Percentiles rank a stretch among this genome's conserved stretches.
phyloP scores from a whole-genome alignment of 2,888 invertebrate species.

The Parasteatoda lunata region DNA sequence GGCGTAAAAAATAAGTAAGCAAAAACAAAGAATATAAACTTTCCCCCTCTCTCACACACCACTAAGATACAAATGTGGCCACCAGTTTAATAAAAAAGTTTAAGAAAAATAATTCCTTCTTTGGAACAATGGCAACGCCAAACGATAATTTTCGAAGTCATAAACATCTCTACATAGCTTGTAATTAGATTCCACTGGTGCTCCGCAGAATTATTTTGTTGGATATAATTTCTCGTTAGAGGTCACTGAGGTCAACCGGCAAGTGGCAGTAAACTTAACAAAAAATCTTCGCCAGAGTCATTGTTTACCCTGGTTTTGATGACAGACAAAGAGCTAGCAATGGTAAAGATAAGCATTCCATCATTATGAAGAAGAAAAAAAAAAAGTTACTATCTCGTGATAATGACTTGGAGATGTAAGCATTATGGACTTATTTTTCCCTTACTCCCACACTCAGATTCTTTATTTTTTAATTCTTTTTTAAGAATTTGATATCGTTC shows the following conservation, averaged over 20 bases:
- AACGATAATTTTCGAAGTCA: slow-evolving; percentile 37
- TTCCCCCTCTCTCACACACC: slow-evolving; percentile 3
- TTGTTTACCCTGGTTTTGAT: slow-evolving; percentile 59
- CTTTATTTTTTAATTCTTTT: slow-evolving; percentile 22
- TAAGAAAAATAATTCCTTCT: slow-evolving; percentile 10
- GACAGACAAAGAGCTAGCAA: slow-evolving; percentile 65
- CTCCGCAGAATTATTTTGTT: slow-evolving; percentile 33
- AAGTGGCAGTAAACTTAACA: slow-evolving; percentile 48
- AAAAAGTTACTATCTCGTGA: slow-evolving; percentile 54
- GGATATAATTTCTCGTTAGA: slow-evolving; percentile 47
- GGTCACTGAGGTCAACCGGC: slow-evolving; percentile 48
- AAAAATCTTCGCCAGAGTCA: slow-evolving; percentile 37
- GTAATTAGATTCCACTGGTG: slow-evolving; percentile 55
- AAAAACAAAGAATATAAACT: slow-evolving; percentile 9
- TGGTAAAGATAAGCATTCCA: slow-evolving; percentile 40
- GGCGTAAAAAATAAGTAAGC: neutral
- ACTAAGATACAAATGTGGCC: slow-evolving; percentile 21
- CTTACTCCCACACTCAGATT: slow-evolving; percentile 40
- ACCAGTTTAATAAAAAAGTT: slow-evolving; percentile 13
- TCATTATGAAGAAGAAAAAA: slow-evolving; percentile 5
- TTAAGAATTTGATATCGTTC: slow-evolving; percentile 8
- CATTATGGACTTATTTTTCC: slow-evolving; percentile 56
- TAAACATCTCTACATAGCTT: slow-evolving; percentile 47
- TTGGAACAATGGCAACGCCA: slow-evolving; percentile 41
- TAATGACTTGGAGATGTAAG: slow-evolving; percentile 59